phyloP scores from a whole-genome alignment of 2,113 vertebrate genomes.

The Alces alces region DNA sequence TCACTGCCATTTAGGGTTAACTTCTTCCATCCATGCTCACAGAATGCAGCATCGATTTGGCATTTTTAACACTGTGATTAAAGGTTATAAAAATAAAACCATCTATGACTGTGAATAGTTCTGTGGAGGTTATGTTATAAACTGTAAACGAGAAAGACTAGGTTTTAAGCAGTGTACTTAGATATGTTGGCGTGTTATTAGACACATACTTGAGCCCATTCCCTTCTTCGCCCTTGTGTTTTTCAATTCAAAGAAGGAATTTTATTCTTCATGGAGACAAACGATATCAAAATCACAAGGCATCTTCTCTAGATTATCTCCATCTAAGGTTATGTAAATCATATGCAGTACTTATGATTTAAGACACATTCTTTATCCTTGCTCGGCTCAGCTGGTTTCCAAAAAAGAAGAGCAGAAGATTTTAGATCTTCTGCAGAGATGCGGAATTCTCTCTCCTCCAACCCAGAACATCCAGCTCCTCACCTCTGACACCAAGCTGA shows the following conservation, averaged over 20 bases:
- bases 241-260: slow-evolving; percentile 26
- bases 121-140: background rate
- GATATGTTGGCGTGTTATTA: background rate
- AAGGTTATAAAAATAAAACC: slow-evolving; percentile 48
- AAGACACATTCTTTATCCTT: slow-evolving; percentile 46
- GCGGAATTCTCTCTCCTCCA: background rate
- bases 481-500: background rate
- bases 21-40: background rate
- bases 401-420: slow-evolving; percentile 33
- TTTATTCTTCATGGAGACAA: slow-evolving; percentile 51
- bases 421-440: background rate
- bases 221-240: background rate
- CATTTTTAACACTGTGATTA: slow-evolving; percentile 18
- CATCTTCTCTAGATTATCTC: slow-evolving; percentile 40
- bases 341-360: background rate
- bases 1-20: background rate
- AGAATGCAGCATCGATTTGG: background rate
- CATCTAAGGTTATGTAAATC: slow-evolving; percentile 45
- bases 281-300: slow-evolving; percentile 19
- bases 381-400: slow-evolving; percentile 1
- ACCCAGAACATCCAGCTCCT: background rate
- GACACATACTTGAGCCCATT: slow-evolving; percentile 29
- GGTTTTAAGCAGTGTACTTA: slow-evolving; percentile 24
- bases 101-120: background rate
- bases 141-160: background rate